Base-by-base conservation (phyloP, 2,113 vertebrate species). In the Corythoichthys intestinalis region DNA sequence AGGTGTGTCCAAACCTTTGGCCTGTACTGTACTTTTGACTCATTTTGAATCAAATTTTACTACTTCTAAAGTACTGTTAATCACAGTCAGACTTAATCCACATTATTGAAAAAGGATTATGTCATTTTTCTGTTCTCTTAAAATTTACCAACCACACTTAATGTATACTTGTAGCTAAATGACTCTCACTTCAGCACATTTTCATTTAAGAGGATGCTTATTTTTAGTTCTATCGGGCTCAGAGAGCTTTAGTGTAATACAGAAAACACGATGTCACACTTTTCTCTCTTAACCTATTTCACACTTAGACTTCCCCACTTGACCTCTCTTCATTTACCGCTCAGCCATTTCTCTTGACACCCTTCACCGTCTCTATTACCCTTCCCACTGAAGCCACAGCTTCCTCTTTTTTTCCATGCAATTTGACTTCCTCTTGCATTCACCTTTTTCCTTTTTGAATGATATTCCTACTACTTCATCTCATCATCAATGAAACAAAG, bases 401-500 rank as follows among this genome's bases (percentile, higher is more conserved):
- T 48, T 2, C 50, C 59, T 67, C 66, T 70, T 35, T 61, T 17
- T 63, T 46, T 66, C 14, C 39, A 28, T 53, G 13, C 48, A 48
- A 4, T 9, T 52, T 62, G 34, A 49, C 15, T 61, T 49, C 13
- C 49, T 46, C 39, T 62, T 13, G 11, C 9, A 44, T 2, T 62
- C 15, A 62, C 35, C 58, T 13, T 10, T 47, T 50, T 49, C 13
- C 58, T 65, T 66, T 35, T 4, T 53, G 5, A 53, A 47, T 68
- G 5, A 12, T 41, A n/a, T 17, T 52, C 58, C 58, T 69, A 71
- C 64, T 48, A 2, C 61, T 50, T 81, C 62, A 64, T 76, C 81
- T 81, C 70, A 67, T 77, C 75, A 83, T 76, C 44, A 37, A 12
- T 79, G 70, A 76, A 82, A 79, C 66, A 70, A 75, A 79, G 62